These are phyloP conservation scores for Ophioninae sp. DNA, from an alignment of 2,888 invertebrate genomes.

Conservation along the genomic window DNA sequence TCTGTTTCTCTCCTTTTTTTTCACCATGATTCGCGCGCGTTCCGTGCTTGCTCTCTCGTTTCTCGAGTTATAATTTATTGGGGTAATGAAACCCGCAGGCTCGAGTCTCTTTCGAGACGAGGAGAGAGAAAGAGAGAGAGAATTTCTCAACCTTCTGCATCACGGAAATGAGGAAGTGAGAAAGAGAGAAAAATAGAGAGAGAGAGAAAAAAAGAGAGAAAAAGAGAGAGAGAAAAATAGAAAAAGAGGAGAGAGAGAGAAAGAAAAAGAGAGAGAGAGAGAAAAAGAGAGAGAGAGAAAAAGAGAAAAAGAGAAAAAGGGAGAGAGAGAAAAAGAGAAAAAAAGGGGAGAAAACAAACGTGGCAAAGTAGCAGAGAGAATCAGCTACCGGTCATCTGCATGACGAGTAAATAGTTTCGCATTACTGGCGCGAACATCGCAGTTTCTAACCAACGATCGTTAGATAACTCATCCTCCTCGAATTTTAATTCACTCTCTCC, in stretches of 20 bases:
- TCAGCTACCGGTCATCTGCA: slow-evolving; percentile 76
- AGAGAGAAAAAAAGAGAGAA: slow-evolving; percentile 52
- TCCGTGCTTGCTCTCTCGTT: slow-evolving; percentile 31
- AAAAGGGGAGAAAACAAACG: slow-evolving; percentile 33
- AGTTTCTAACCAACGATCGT: slow-evolving; percentile 71
- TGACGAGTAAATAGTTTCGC: slow-evolving; percentile 76
- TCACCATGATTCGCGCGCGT: slow-evolving; percentile 39
- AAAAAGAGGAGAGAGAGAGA: slow-evolving; percentile 19
- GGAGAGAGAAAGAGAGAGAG: slow-evolving; percentile 47
- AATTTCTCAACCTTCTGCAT: too few relatives aligned
- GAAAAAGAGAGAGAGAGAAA: background rate
- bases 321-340: slow-evolving; percentile 13
- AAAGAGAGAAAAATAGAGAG: slow-evolving; percentile 46
- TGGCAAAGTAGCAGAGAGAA: slow-evolving; percentile 42
- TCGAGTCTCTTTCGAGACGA: slow-evolving; percentile 31
- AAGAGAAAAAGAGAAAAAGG: slow-evolving; percentile 21
- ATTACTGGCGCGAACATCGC: slow-evolving; percentile 72
- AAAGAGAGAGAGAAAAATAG: slow-evolving; percentile 27
- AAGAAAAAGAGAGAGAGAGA: slow-evolving; percentile 50
- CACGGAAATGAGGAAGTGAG: slow-evolving; percentile 49
- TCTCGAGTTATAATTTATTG: slow-evolving; percentile 67
- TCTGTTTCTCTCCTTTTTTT: slow-evolving; percentile 33
- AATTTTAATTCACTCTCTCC: slow-evolving; percentile 35
- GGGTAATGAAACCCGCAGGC: slow-evolving; percentile 67
- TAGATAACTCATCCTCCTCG: slow-evolving; percentile 68